phyloP scores from a whole-genome alignment of 2,113 vertebrate species.

The Oreocharis arfaki region DNA sequence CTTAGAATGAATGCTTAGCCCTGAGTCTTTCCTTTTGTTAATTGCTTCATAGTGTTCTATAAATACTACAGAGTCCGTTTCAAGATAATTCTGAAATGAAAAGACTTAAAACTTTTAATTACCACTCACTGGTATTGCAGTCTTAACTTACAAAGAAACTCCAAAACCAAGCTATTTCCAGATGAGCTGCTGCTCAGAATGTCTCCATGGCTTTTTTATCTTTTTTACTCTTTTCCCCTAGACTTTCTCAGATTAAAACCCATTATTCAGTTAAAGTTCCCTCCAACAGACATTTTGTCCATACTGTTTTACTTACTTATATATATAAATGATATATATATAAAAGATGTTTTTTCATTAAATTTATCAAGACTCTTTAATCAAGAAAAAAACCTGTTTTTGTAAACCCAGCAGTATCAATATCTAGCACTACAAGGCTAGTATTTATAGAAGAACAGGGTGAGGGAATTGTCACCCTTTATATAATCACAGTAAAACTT shows the following conservation, averaged over 20 bases:
- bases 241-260: background rate
- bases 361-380: background rate
- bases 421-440: background rate
- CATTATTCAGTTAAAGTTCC: background rate
- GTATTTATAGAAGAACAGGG: background rate
- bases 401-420: background rate
- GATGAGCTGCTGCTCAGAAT: background rate
- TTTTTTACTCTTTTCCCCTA: background rate
- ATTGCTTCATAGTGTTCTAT: background rate
- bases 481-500: background rate
- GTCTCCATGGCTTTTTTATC: background rate
- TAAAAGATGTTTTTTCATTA: background rate
- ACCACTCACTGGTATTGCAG: background rate
- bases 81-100: background rate
- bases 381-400: background rate
- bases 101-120: conserved; percentile 5
- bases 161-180: background rate
- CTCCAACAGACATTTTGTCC: background rate
- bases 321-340: background rate
- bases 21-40: background rate
- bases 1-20: background rate
- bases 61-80: background rate
- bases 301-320: background rate
- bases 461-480: background rate
- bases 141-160: background rate